A percentile compares a stretch with the other conserved stretches of the same genome.
phyloP scores from a whole-genome alignment of 2,888 invertebrate genomes.

The Scrobipalpa atriplicella region DNA sequence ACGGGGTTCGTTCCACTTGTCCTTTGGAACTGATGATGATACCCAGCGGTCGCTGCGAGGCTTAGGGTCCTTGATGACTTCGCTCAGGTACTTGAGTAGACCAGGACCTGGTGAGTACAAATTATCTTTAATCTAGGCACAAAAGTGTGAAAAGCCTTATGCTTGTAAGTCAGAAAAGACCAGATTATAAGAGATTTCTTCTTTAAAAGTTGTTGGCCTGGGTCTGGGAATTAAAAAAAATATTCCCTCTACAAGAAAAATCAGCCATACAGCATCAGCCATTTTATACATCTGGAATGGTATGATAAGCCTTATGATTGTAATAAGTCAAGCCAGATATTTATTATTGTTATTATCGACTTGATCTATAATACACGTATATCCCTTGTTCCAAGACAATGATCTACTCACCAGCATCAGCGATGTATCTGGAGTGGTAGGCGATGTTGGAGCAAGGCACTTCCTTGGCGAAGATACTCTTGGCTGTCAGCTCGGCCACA shows the following conservation, averaged over 20 bases:
- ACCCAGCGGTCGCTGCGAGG: slow-evolving; percentile 89
- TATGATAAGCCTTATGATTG: too few species aligned
- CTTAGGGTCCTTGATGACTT: slow-evolving; percentile 85
- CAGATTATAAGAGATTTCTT: too few species aligned
- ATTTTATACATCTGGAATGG: too few species aligned
- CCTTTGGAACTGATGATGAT: slow-evolving; percentile 89
- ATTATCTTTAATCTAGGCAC: not conserved
- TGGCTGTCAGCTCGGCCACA: slow-evolving; percentile 70
- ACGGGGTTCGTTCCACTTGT: slow-evolving; percentile 50
- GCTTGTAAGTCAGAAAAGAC: too few species aligned
- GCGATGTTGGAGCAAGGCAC: slow-evolving; percentile 90
- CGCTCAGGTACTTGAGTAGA: slow-evolving; percentile 81
- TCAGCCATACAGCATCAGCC: too few species aligned
- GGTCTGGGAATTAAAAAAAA: too few species aligned
- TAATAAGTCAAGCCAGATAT: not conserved
- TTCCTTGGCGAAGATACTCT: slow-evolving; percentile 68
- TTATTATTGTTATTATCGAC: not conserved
- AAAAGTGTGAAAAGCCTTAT: too few species aligned
- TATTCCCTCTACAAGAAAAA: too few species aligned
- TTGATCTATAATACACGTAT: not conserved
- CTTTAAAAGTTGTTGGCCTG: too few species aligned
- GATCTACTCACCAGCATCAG: slow-evolving; percentile 76
- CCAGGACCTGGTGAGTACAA: slow-evolving; percentile 49
- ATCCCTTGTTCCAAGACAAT: not conserved
- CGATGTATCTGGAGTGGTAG: slow-evolving; percentile 94